Evolutionary conservation across 1,140 invertebrate species (phyloP).

Genomic region (Grapholita molesta): DNA sequence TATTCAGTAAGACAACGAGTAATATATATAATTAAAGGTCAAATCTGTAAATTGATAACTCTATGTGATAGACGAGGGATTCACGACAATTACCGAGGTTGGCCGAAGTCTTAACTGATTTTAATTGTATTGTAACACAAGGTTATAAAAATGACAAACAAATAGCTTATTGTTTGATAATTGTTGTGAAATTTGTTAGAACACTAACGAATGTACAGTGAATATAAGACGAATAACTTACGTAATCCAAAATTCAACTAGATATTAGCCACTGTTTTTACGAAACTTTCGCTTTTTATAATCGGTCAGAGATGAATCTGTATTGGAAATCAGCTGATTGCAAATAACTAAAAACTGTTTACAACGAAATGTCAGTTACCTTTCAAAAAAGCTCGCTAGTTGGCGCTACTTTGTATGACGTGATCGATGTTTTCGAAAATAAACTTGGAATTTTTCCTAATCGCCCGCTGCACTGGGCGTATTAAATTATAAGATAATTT

Average conservation of each 20-base stretch:
- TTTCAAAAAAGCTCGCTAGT: constrained; percentile 54
- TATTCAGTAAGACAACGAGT: too few relatives aligned
- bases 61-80: too few relatives aligned
- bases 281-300: not conserved
- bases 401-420: constrained; percentile 55
- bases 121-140: not conserved
- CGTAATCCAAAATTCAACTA: not conserved
- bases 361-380: constrained; percentile 48
- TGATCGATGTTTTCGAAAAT: constrained; percentile 72
- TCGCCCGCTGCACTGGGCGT: constrained; percentile 33
- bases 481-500: constrained; percentile 44
- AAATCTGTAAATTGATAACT: too few relatives aligned
- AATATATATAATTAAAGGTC: too few relatives aligned
- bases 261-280: not conserved
- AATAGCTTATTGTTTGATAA: not conserved
- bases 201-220: not conserved
- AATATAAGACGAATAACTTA: not conserved
- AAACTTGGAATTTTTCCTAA: constrained; percentile 67
- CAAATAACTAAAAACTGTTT: constrained; percentile 30
- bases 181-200: not conserved
- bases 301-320: not conserved
- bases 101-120: too few relatives aligned
- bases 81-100: too few relatives aligned
- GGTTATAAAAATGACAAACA: not conserved
- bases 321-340: constrained; percentile 5